Evolutionary conservation across 2,888 invertebrate species (phyloP), one percentile per base, ranked within the genome.

Genomic region (Carabus problematicus): DNA sequence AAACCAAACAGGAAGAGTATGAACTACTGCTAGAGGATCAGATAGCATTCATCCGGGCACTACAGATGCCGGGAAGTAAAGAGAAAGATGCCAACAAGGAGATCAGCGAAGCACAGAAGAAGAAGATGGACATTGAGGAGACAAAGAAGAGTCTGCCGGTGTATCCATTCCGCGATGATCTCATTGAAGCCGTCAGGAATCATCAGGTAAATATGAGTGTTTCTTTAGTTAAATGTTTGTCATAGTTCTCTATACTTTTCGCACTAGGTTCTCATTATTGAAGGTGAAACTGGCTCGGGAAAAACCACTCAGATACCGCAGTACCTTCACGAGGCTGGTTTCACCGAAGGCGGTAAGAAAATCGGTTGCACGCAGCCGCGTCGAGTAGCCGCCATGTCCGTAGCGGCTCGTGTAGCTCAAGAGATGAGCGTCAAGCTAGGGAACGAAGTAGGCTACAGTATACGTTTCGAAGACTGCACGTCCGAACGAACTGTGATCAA

Each of bases 231-330:
- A n/a, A n/a, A n/a, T n/a, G n/a, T n/a, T n/a, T n/a, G n/a, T n/a
- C n/a, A n/a, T n/a, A n/a, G n/a, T n/a, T n/a, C n/a, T n/a, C 29
- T 29, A 29, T 29, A 29, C 6, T 29, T 29, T 29, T 6, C 29
- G 6, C 6, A 29, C 29, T 29, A 29, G 29, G 6, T 29, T 47
- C 84, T 98, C 19, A 98, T 98, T 75, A 94, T 98, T 71, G 97
- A 97, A 84, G 99, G 99, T 64, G 98, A 98, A 84, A 99, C 98
- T 6, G 99, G 99, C 0, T 97, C 97, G 9, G 98, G 98, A 3
- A 99, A 99, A 87, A 99, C 98, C 0, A 99, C 99, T 8, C 98
- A 99, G 85, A 95, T 99, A 74, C 98, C 98, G 0, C 98, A 99
- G 81, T 98, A 98, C 83, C 85, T 99, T 8, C 91, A 97, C 80